A percentile compares a stretch with the other conserved stretches of the same genome.
These are phyloP conservation scores for Shargacucullia verbasci DNA, from an alignment of 2,888 invertebrate genomes.

Conservation along the genomic window DNA sequence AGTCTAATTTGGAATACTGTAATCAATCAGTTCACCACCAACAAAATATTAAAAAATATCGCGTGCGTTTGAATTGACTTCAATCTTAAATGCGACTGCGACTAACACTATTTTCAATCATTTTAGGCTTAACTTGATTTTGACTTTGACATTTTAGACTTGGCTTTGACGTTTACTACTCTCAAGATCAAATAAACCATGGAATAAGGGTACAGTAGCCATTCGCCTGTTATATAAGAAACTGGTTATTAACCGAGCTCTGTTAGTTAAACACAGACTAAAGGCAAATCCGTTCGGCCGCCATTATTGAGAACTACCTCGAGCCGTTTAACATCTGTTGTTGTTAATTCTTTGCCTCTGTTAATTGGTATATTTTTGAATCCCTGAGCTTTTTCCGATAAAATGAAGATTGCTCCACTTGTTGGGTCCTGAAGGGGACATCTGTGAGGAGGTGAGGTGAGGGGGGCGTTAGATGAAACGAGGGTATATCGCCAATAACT, in stretches of 20 bases:
- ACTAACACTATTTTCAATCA: no score
- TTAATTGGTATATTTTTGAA: constrained; percentile 84
- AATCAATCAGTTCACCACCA: no score
- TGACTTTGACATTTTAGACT: no score
- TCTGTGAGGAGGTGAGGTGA: constrained; percentile 59
- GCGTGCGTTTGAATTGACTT: no score
- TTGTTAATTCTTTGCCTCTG: constrained; percentile 73
- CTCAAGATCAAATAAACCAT: no score
- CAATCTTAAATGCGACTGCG: no score
- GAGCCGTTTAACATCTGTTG: constrained; percentile 63
- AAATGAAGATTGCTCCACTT: constrained; percentile 82
- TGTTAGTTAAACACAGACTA: constrained; percentile 30
- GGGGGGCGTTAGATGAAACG: constrained; percentile 78
- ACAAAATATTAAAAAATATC: no score
- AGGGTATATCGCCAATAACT: constrained; percentile 87
- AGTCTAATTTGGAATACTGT: no score
- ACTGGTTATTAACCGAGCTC: constrained; percentile 16
- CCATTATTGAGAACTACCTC: constrained; percentile 56
- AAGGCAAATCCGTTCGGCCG: constrained; percentile 46
- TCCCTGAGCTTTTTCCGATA: constrained; percentile 84
- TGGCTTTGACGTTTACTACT: no score
- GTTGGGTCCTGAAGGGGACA: constrained; percentile 68
- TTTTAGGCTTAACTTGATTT: no score
- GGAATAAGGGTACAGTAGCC: no score
- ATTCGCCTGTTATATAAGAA: no score